Evolutionary conservation across 2,797 vertebrate species (phyloP), one percentile per base, ranked within the genome.

Genomic region (Erethizon dorsatum): DNA sequence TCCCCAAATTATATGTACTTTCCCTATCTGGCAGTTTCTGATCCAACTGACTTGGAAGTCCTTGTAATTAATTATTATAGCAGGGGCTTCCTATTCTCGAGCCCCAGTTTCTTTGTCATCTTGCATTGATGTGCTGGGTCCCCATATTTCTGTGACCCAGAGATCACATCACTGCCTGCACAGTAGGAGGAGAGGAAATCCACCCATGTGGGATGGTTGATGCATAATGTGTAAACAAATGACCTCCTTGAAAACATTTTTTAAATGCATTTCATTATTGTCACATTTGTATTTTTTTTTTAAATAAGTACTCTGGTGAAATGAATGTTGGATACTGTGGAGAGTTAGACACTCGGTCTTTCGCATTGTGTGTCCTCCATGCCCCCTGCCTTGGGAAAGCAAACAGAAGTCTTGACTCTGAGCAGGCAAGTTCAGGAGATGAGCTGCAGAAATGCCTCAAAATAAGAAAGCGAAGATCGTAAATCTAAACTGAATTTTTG

Each of bases 401-500:
- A 89, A 15, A 26, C 7, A n/a, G 73, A 92, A 47, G 37, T 80
- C n/a, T 59, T 78, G 26, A 33, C 26, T n/a, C 3, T 57, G 67
- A 22, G 12, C 9, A 50, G 5, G 10, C 61, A 67, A 77, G 2
- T 61, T 92, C 47, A 54, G 5, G 22, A 96, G 54, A 86, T 50
- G 50, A 91, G 9, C 37, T 75, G 17, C 10, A 31, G 17, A 92
- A 57, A 75, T 93, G 31, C 73, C 13, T 52, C 79, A 56, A 82
- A 88, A 45, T 31, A 67, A 26, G 1, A 12, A 71, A 13, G 33
- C 69, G 28, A 67, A n/a, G 20, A 90, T 71, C 18, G 13, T 47
- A 77, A 54, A 26, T 82, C 22, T 37, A 69, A 52, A 6, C 31
- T 77, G 41, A 91, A 28, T 67, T 15, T 95, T 95, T 95, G 86